Evolutionary conservation across 2,113 vertebrate genomes (phyloP), one percentile per base, ranked within the genome.

Genomic region (Mola mola): DNA sequence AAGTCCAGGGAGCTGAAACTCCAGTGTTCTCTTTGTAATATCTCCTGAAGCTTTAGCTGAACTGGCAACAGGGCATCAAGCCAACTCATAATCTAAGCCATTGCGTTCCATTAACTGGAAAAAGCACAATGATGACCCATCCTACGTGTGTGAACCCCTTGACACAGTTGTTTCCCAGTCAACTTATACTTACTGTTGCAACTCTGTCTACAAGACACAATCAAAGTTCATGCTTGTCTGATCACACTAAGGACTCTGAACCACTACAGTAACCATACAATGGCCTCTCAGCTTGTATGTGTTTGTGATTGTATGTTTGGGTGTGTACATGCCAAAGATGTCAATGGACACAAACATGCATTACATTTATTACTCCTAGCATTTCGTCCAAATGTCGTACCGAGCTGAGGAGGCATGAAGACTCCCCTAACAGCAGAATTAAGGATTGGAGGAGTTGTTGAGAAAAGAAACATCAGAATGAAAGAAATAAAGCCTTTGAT

Each of bases 11-110:
- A 71, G 37, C 89, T 86, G 78, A 89, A 84, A 86, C 92, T 90
- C 82, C 46, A 10, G 75, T 89, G 90, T 91, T 67, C 67, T 90
- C 91, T 88, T 79, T 89, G 80, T 91, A 90, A 93, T 92, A 89
- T 89, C 91, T 93, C 92, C 93, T 90, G 28, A 66, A 69, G 60
- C 57, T 69, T 33, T 5, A 91, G 93, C 94, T 93, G 88, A 91
- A 90, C 91, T 67, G 56, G 90, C 75, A 75, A 67, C 77, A 90
- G 92, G 91, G 93, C 89, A 88, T 79, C 85, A 40, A 79, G 94
- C 93, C 93, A 95, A 90, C 82, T 90, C 92, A 92, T 94, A 94
- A 95, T 94, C 85, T 90, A 91, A 93, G 89, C 90, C 87, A 78
- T 92, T 94, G 93, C 90, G 89, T 85, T 91, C 87, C 89, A 91